Conservation (phyloP, 1,140 invertebrate species). For the Listronotus oregonensis region DNA sequence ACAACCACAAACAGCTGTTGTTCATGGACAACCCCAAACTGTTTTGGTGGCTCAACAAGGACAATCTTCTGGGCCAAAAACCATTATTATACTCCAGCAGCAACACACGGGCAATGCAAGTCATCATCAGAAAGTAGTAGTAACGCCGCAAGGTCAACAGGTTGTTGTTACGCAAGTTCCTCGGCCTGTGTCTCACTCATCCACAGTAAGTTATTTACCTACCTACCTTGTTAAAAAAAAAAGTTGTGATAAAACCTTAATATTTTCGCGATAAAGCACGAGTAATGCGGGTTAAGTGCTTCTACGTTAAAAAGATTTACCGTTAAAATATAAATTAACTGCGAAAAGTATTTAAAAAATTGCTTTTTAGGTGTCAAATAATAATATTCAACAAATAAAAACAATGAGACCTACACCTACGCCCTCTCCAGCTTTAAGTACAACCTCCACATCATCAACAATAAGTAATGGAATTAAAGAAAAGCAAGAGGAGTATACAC, state of each 20-base stretch:
- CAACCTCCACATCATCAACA: constrained; percentile 53
- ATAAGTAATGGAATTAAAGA: constrained; percentile 34
- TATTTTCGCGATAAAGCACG: too few relatives aligned
- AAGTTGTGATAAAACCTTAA: too few relatives aligned
- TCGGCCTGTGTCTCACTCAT: constrained; percentile 61
- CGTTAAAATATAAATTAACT: too few relatives aligned
- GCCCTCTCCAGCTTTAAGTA: constrained; percentile 45
- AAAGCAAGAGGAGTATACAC: constrained; percentile 34
- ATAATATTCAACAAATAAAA: constrained; percentile 56
- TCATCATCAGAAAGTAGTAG: constrained; percentile 61
- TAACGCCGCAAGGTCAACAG: constrained; percentile 70
- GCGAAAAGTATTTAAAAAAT: not conserved
- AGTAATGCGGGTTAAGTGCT: too few relatives aligned
- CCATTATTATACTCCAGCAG: constrained; percentile 74
- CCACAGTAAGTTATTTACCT: constrained; percentile 50
- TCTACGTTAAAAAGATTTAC: too few relatives aligned
- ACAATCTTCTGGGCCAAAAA: constrained; percentile 67
- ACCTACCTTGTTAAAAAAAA: too few relatives aligned
- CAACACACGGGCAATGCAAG: constrained; percentile 55
- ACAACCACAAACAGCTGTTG: constrained; percentile 64
- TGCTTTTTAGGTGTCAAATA: constrained; percentile 44
- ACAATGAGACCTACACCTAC: constrained; percentile 53
- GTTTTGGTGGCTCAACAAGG: constrained; percentile 68
- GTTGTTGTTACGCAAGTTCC: constrained; percentile 65
- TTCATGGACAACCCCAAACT: constrained; percentile 67